phyloP scores from a whole-genome alignment of 2,797 vertebrate species.

The Craterocephalus amniculus region DNA sequence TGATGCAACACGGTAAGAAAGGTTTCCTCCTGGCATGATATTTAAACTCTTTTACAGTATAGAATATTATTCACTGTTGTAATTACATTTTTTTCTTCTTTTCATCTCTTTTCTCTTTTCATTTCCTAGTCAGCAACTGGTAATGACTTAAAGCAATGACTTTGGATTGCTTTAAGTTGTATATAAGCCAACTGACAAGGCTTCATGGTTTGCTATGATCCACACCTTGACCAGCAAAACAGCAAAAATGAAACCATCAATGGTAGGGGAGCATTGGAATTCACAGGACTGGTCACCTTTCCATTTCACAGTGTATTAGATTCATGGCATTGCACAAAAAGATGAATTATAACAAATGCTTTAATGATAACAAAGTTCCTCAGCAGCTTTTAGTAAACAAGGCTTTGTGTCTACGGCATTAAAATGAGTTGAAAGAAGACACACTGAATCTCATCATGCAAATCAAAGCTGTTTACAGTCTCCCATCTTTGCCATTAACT shows the following conservation, averaged over 20 bases:
- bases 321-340: slow-evolving; percentile 8
- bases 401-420: slow-evolving; percentile 14
- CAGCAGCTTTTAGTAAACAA: slow-evolving; percentile 45
- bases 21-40: slow-evolving; percentile 13
- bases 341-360: slow-evolving; percentile 32
- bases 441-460: slow-evolving; percentile 24
- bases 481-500: slow-evolving; percentile 34
- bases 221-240: slow-evolving; percentile 53
- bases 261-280: slow-evolving; percentile 23
- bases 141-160: too few relatives aligned
- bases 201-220: slow-evolving; percentile 43
- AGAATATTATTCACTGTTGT: slow-evolving; percentile 16
- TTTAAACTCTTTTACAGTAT: slow-evolving; percentile 18
- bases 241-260: slow-evolving; percentile 41
- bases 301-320: slow-evolving; percentile 41
- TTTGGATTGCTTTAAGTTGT: slow-evolving; percentile 48
- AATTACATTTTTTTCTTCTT: slow-evolving; percentile 31
- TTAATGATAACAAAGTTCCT: slow-evolving; percentile 36
- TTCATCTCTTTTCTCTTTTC: slow-evolving; percentile 22
- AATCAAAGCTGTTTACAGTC: slow-evolving; percentile 44
- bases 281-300: slow-evolving; percentile 25
- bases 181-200: slow-evolving; percentile 55
- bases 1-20: background rate
- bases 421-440: slow-evolving; percentile 18
- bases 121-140: slow-evolving; percentile 15